Base-by-base conservation (phyloP, 2,113 vertebrate species). In the Mastomys coucha region DNA sequence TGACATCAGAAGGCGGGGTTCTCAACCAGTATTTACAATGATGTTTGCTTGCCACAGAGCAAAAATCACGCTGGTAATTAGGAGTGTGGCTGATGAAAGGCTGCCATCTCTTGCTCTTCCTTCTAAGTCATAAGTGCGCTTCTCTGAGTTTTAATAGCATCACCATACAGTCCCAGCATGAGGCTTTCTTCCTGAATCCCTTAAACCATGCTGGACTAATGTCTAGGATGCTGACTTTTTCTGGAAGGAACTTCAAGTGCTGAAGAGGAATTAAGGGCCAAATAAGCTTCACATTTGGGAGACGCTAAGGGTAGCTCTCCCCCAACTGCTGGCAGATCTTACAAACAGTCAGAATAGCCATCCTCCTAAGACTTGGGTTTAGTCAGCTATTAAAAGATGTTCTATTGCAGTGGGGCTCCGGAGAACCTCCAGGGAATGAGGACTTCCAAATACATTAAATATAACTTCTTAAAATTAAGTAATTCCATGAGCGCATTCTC, bases 391-490 rank as follows among this genome's bases (percentile, higher is more conserved):
- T 86, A 67, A 65, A 58, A 72, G 22, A 92, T 85, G 2, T 26
- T 93, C 60, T 36, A 24, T 10, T 26, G 45, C 3, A 70, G 33
- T 11, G 72, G 49, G 65, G 33, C 4, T 87, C 65, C 39, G 5
- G 4, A 87, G 73, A 92, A 26, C 67, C 45, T 91, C 14, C 42
- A 93, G 56, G 88, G 70, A 94, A 58, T n/a, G 45, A 70, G 20
- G 42, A 93, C 67, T 92, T 87, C 19, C 63, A 63, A 96, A 77
- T 36, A 97, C 24, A 91, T 67, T 75, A 89, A 96, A 17, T 7
- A 82, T 16, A 93, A 86, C 42, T 87, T 93, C n/a, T 9, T 65
- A 96, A 91, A 88, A 70, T 72, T 53, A 93, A 88, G 42, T 51
- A 91, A 91, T 69, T 91, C 19, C 24, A 51, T 56, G 84, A 84